These are phyloP conservation scores for Ganaspis brasiliensis DNA, from an alignment of 2,888 invertebrate genomes.

Conservation along the genomic window DNA sequence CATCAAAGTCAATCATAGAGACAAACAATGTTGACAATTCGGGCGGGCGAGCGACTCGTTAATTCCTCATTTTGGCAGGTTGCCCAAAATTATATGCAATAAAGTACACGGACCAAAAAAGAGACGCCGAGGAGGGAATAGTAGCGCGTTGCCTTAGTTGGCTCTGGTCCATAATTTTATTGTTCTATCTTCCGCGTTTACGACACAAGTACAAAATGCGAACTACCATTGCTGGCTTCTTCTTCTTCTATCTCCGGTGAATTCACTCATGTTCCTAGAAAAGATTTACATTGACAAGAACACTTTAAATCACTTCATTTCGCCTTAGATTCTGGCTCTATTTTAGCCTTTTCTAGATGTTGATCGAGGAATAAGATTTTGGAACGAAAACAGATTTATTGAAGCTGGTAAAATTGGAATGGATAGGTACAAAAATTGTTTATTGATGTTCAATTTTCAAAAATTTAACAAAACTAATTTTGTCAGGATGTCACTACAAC, in stretches of 20 bases:
- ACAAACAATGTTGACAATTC: neutral
- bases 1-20: constrained; percentile 3
- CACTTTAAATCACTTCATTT: neutral
- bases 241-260: neutral
- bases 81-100: constrained; percentile 34
- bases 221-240: constrained; percentile 5
- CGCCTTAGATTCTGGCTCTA: neutral
- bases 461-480: too few relatives aligned
- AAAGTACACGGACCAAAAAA: constrained; percentile 24
- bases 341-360: too few relatives aligned
- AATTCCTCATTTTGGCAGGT: constrained; percentile 18
- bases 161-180: constrained; percentile 74
- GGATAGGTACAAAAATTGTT: too few relatives aligned
- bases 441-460: too few relatives aligned
- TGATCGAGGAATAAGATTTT: too few relatives aligned
- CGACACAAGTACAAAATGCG: constrained; percentile 7
- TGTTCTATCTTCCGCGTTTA: constrained; percentile 70
- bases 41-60: constrained; percentile 8
- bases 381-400: too few relatives aligned
- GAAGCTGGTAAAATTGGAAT: too few relatives aligned
- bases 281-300: constrained; percentile 11
- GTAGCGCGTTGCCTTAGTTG: constrained; percentile 65
- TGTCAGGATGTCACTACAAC: too few relatives aligned
- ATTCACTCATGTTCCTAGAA: neutral
- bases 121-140: constrained; percentile 34